These are phyloP conservation scores for Paramuricea clavata DNA, from an alignment of 92 coral and sea anemone species.

Conservation along the genomic window DNA sequence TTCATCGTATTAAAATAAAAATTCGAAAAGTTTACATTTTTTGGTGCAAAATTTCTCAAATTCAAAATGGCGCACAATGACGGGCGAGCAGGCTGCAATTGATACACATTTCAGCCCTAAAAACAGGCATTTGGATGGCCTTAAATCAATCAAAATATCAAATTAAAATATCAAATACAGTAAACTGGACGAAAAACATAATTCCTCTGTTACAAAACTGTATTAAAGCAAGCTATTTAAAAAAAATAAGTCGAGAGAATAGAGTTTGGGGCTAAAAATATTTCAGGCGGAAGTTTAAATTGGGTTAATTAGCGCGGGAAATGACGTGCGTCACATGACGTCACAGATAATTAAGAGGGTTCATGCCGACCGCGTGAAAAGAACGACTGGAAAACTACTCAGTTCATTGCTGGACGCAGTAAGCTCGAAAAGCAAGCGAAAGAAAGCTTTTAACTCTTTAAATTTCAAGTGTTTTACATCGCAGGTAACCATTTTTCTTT, in stretches of 20 bases:
- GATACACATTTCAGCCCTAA: neutral
- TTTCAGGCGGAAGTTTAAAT: neutral
- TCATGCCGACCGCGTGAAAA: constrained; percentile 8
- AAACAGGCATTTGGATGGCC: neutral
- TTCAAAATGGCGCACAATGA: neutral
- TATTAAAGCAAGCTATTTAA: neutral
- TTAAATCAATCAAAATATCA: neutral
- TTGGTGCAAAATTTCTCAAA: neutral
- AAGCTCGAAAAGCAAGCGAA: neutral
- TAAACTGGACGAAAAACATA: too few relatives aligned
- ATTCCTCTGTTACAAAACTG: neutral
- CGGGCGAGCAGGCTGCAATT: neutral
- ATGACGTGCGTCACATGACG: constrained; percentile 8
- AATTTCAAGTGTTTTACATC: neutral
- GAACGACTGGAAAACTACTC: constrained; percentile 9
- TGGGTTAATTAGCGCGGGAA: neutral
- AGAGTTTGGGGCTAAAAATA: too few relatives aligned
- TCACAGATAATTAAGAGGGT: constrained; percentile 2
- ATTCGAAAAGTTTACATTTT: neutral
- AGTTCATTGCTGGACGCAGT: neutral
- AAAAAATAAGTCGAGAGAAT: neutral
- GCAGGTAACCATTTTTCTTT: neutral
- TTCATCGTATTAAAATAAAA: too few relatives aligned
- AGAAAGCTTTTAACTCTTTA: neutral
- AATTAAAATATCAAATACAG: too few relatives aligned